These are phyloP conservation scores for Bufotes viridis DNA, from an alignment of 2,797 vertebrate genomes.

Conservation along the genomic window DNA sequence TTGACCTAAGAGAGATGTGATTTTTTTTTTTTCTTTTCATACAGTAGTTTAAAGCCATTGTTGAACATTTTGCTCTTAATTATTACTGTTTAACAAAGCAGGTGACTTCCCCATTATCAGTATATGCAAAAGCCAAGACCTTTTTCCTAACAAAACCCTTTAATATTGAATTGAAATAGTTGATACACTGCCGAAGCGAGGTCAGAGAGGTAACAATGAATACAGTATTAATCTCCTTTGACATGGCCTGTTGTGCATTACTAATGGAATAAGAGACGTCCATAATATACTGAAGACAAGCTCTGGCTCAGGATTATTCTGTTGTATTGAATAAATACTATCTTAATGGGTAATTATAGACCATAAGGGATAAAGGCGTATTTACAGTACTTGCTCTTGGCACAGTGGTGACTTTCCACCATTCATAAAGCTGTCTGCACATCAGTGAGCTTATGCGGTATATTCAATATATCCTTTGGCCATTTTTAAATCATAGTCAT, in stretches of 20 bases:
- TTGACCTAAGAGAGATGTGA: constrained; percentile 51
- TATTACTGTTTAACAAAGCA: constrained; percentile 42
- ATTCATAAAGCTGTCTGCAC: neutral
- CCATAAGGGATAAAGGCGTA: constrained; percentile 1
- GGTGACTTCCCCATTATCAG: constrained; percentile 10
- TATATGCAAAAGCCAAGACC: constrained; percentile 20
- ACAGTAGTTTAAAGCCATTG: constrained; percentile 40
- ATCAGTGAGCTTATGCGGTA: neutral
- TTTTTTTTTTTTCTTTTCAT: constrained; percentile 51
- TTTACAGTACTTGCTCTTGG: neutral
- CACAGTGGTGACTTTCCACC: neutral
- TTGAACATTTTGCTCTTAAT: constrained; percentile 45
- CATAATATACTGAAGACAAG: neutral
- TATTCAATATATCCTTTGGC: neutral
- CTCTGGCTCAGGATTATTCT: neutral
- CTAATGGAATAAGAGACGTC: constrained; percentile 20
- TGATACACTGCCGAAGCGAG: constrained; percentile 12
- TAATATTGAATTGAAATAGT: constrained; percentile 6
- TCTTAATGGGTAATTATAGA: constrained; percentile 14
- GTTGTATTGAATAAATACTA: constrained; percentile 8
- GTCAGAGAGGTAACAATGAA: constrained; percentile 13
- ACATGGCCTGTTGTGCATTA: constrained; percentile 8
- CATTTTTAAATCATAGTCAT: neutral
- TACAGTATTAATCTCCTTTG: constrained; percentile 46
- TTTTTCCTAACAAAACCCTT: constrained; percentile 30